phyloP scores from a whole-genome alignment of 2,888 invertebrate genomes.

The Scelioninae gen. 1 region DNA sequence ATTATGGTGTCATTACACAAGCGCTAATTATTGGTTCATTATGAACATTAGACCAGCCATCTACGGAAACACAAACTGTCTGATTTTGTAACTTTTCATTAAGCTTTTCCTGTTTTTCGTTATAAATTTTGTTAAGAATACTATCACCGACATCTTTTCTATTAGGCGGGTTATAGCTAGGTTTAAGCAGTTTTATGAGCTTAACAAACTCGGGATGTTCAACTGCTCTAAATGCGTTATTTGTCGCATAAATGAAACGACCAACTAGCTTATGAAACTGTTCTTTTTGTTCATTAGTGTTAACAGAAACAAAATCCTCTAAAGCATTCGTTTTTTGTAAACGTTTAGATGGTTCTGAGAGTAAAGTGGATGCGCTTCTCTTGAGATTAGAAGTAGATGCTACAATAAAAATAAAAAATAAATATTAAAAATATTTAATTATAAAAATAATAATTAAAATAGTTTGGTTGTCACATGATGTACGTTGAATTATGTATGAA shows the following conservation, averaged over 20 bases:
- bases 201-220: slow-evolving; percentile 45
- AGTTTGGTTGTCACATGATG: too few relatives aligned
- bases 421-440: too few relatives aligned
- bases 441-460: too few relatives aligned
- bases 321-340: too few relatives aligned
- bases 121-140: slow-evolving; percentile 31
- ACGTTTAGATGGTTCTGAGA: too few relatives aligned
- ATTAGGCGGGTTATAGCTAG: slow-evolving; percentile 36
- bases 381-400: too few relatives aligned
- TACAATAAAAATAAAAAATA: too few relatives aligned
- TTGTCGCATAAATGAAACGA: slow-evolving; percentile 42
- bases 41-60: slow-evolving; percentile 39
- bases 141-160: slow-evolving; percentile 28
- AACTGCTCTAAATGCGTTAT: slow-evolving; percentile 19
- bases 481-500: too few relatives aligned
- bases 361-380: too few relatives aligned
- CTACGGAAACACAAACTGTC: slow-evolving; percentile 20
- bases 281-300: too few relatives aligned
- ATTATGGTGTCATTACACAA: slow-evolving; percentile 20
- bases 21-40: slow-evolving; percentile 38
- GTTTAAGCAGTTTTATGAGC: slow-evolving; percentile 31
- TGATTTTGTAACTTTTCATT: slow-evolving; percentile 21
- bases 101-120: slow-evolving; percentile 29
- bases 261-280: slow-evolving; percentile 22
- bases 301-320: too few relatives aligned